A percentile compares a stretch with the other conserved stretches of the same genome.
These are phyloP conservation scores for Indicator maculatus DNA, from an alignment of 2,113 vertebrate genomes.

Conservation along the genomic window DNA sequence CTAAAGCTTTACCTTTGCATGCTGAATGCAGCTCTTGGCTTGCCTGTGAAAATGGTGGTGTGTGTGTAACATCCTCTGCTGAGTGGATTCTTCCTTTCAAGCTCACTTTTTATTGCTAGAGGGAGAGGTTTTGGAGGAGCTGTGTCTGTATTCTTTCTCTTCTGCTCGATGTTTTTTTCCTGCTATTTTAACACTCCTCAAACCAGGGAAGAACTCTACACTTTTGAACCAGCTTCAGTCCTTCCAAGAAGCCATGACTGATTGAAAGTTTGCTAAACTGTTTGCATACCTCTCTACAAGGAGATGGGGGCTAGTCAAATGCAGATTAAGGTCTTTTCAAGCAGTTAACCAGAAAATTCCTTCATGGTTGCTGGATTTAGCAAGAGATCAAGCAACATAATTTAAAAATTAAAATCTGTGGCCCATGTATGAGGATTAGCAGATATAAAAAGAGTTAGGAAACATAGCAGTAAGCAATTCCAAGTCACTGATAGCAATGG, in stretches of 20 bases:
- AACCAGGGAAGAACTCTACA: neutral
- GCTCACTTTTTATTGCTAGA: neutral
- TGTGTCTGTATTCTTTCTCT: neutral
- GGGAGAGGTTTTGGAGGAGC: neutral
- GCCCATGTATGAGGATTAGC: neutral
- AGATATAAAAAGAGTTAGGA: neutral
- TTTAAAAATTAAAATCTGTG: neutral
- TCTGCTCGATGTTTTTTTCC: neutral
- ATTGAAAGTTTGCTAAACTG: neutral
- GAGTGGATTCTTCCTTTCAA: conserved; percentile 28
- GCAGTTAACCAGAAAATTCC: neutral
- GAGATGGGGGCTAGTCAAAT: neutral
- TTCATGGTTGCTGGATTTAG: neutral
- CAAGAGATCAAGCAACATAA: neutral
- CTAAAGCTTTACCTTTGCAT: conserved; percentile 45
- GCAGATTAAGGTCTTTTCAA: neutral
- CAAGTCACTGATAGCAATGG: neutral
- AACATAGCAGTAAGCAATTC: neutral
- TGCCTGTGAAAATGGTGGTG: neutral
- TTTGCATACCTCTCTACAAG: neutral
- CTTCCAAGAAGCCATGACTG: neutral
- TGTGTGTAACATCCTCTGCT: conserved; percentile 9
- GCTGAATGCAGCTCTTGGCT: conserved; percentile 24
- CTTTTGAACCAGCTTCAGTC: neutral
- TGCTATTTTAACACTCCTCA: neutral